Evolutionary conservation across 2,888 invertebrate genomes (phyloP).

Genomic region (Orthosia cruda): DNA sequence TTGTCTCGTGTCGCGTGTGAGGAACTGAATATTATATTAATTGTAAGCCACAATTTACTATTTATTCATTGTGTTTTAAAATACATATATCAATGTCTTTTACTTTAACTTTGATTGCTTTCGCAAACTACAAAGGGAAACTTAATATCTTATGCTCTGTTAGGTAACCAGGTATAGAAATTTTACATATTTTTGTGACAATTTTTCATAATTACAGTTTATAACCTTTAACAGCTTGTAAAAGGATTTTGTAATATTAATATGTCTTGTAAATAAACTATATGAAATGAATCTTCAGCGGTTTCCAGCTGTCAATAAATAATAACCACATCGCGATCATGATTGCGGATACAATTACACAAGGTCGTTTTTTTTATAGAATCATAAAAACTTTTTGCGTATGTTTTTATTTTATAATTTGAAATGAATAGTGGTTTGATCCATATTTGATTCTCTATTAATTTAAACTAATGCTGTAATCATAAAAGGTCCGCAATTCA

Average conservation of each 20-base stretch:
- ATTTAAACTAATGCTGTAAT: no score
- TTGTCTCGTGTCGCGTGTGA: not conserved
- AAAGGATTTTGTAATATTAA: not conserved
- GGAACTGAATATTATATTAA: not conserved
- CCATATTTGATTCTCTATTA: not conserved
- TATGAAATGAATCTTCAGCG: conserved; percentile 24
- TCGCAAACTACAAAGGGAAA: no score
- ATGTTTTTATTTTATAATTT: not conserved
- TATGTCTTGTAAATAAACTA: not conserved
- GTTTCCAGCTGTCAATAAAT: not conserved
- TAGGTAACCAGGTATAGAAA: no score
- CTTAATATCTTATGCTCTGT: no score
- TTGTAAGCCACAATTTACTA: not conserved
- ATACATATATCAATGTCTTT: not conserved
- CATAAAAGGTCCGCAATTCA: no score
- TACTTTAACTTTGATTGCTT: no score
- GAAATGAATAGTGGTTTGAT: not conserved
- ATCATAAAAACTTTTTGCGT: not conserved
- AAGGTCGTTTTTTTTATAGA: conserved; percentile 22
- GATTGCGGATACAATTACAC: conserved; percentile 14
- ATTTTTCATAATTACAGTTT: not conserved
- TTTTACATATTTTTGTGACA: not conserved
- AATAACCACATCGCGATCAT: conserved; percentile 1
- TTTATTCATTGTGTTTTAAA: not conserved
- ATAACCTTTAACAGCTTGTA: no score